Evolutionary conservation across 2,113 vertebrate genomes (phyloP), one percentile per base, ranked within the genome.

Genomic region (Plectropomus leopardus): DNA sequence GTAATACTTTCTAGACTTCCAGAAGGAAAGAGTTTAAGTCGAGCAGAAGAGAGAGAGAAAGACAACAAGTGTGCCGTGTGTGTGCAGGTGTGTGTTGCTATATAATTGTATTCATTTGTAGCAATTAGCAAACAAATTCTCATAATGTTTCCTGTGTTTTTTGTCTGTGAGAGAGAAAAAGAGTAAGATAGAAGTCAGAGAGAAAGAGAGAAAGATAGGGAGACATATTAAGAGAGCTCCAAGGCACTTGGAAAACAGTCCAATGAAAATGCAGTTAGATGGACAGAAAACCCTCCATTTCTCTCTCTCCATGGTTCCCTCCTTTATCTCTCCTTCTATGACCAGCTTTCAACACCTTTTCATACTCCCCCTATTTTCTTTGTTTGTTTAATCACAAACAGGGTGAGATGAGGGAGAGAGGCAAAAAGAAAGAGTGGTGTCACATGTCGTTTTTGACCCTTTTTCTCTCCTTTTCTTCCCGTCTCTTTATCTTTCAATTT

Each of bases 201-300:
- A 26, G 13, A 26, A 13, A 24, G n/a, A 53, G 24, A 5, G 13
- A 70, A 36, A 30, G 23, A 24, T 75, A 72, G 26, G 67, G 83
- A 86, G 76, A 92, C 42, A 76, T 32, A 60, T 60, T 28, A 64
- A 82, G 82, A 92, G 87, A 92, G 94, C 93, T 95, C 94, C 94
- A 98, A 99, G 97, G 97, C 97, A 99, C 97, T 98, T 98, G 95
- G 97, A 97, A 96, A 93, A 87, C 85, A 88, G 92, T 95, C 90
- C 89, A 89, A 82, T 86, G 87, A 92, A 90, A 90, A 93, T 68
- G 72, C 79, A 91, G 66, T 81, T 72, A 74, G 82, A 89, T 81
- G 89, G 74, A 89, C 89, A 60, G 76, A 84, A 82, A 71, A 84
- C 80, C 57, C 72, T 81, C 74, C 14, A 50, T 67, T n/a, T n/a